Conservation (phyloP, 2,888 invertebrate genomes). For the Xanthorhoe designata region DNA sequence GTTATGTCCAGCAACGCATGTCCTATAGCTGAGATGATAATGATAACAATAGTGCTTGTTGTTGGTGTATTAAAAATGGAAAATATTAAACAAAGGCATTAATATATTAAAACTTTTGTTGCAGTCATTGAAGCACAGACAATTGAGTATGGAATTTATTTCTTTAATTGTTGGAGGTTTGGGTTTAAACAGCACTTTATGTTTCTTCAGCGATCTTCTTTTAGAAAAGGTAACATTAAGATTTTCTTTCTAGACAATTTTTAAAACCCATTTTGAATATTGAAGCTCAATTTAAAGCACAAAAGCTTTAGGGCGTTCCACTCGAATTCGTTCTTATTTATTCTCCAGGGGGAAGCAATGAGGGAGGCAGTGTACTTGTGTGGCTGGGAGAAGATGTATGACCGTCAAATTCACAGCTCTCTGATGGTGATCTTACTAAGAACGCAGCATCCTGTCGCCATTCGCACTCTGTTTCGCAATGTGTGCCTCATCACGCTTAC, state of each 20-base stretch:
- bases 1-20: too few species aligned
- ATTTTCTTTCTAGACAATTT: not conserved
- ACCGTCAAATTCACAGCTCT: slow-evolving; percentile 38
- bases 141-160: slow-evolving; percentile 44
- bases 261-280: too few species aligned
- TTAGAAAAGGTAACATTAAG: slow-evolving; percentile 46
- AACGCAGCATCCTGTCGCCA: slow-evolving; percentile 38
- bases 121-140: slow-evolving; percentile 42
- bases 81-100: too few species aligned
- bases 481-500: slow-evolving; percentile 42
- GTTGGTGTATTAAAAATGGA: too few species aligned
- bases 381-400: slow-evolving; percentile 46
- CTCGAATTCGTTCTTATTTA: not conserved
- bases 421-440: slow-evolving; percentile 37
- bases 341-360: slow-evolving; percentile 42
- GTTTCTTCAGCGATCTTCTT: slow-evolving; percentile 47
- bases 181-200: slow-evolving; percentile 41
- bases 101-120: too few species aligned
- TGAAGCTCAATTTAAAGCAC: too few species aligned
- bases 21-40: too few species aligned
- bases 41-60: too few species aligned
- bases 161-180: slow-evolving; percentile 38
- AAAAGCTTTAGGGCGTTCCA: too few species aligned
- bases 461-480: slow-evolving; percentile 41
- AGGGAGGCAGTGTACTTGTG: slow-evolving; percentile 43